These are phyloP conservation scores for Caenorhabditis sp. DNA, from an alignment of 2,888 invertebrate genomes.

Conservation along the genomic window DNA sequence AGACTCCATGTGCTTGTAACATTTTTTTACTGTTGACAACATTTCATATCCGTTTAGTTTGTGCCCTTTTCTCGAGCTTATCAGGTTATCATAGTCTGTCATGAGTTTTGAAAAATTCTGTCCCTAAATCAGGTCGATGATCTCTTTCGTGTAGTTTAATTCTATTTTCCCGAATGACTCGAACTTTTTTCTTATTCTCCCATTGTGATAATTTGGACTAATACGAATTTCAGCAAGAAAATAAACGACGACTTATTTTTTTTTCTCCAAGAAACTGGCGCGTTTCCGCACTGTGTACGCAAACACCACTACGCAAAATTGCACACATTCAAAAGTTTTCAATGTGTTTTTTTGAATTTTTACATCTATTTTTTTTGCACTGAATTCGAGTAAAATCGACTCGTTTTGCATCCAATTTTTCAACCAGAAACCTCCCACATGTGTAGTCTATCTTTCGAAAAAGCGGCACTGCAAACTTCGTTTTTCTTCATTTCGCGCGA, in stretches of 20 bases:
- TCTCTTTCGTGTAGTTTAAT: constrained; percentile 31
- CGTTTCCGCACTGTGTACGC: no score
- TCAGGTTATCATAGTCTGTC: no score
- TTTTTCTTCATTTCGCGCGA: constrained; percentile 18
- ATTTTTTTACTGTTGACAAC: not conserved
- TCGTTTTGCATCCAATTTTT: no score
- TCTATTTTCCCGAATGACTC: not conserved
- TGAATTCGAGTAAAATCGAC: no score
- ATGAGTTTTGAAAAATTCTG: not conserved
- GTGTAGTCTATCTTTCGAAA: not conserved
- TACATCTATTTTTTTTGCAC: no score
- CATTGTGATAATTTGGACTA: constrained; percentile 23
- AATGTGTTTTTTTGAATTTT: no score
- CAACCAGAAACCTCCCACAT: no score
- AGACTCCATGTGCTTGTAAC: constrained; percentile 64
- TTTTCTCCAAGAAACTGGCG: not conserved
- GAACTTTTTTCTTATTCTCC: constrained; percentile 19
- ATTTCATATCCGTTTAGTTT: no score
- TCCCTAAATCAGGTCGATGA: constrained; percentile 36
- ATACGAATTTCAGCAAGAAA: not conserved
- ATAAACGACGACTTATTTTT: not conserved
- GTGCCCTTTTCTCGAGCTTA: no score
- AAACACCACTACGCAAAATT: no score
- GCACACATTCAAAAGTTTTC: no score
- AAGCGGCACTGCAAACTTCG: not conserved